Percentiles rank a stretch among this genome's conserved stretches.
These are phyloP conservation scores for Gnathonemus echidnorhynchus DNA, from an alignment of 2,113 vertebrate genomes.

Conservation along the genomic window DNA sequence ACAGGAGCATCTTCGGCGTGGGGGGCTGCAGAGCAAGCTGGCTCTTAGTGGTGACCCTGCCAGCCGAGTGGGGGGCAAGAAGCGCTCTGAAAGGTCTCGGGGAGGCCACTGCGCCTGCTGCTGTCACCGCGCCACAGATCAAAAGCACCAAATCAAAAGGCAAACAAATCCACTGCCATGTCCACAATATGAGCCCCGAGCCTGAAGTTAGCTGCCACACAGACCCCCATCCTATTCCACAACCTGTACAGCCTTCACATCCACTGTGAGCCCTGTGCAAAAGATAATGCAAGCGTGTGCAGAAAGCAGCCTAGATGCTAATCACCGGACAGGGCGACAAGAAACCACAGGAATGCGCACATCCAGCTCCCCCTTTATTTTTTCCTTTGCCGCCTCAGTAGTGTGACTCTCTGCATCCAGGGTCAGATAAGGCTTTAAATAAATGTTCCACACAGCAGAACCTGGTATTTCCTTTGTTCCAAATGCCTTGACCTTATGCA, in stretches of 20 bases:
- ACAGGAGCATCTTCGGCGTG: not conserved
- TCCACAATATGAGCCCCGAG: not conserved
- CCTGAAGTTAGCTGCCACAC: not conserved
- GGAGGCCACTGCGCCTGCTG: not conserved
- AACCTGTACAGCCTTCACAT: not conserved
- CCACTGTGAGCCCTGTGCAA: too few relatives aligned
- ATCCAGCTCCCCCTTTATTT: not conserved
- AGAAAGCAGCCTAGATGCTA: not conserved
- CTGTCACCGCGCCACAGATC: not conserved
- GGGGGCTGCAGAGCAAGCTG: not conserved
- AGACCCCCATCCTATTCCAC: not conserved
- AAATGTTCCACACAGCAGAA: slow-evolving; percentile 5
- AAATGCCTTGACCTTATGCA: slow-evolving; percentile 11
- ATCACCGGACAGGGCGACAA: not conserved
- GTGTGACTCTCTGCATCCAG: not conserved
- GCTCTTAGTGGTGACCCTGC: not conserved
- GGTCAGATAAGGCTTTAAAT: slow-evolving; percentile 12
- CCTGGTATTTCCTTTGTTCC: slow-evolving; percentile 9
- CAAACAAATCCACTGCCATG: not conserved
- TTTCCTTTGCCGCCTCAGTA: not conserved
- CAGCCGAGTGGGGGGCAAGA: not conserved
- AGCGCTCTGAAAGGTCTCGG: not conserved
- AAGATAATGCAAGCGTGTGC: too few relatives aligned
- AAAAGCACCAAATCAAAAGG: not conserved
- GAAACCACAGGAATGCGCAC: not conserved